A percentile compares a stretch with the other conserved stretches of the same genome.
Evolutionary conservation across 2,797 vertebrate species (phyloP).

Genomic region (Zalophus californianus): DNA sequence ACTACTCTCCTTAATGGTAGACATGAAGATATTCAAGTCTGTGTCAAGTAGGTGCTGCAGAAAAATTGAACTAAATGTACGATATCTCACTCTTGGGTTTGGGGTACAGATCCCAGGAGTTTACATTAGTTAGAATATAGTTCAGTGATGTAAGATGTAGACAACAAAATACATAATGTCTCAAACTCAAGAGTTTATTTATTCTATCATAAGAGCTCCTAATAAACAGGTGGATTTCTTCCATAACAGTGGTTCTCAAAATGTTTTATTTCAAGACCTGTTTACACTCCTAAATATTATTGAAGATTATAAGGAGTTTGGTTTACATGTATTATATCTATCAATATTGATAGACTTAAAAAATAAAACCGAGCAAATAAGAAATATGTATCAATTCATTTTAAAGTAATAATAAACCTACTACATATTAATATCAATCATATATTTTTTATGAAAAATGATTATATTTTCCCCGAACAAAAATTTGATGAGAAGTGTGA

Average conservation of each 20-base stretch:
- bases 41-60: background rate
- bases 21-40: background rate
- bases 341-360: background rate
- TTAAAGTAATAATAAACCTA: background rate
- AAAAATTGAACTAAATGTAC: background rate
- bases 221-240: background rate
- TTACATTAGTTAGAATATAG: background rate
- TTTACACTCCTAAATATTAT: background rate
- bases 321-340: background rate
- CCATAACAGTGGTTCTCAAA: fast-evolving
- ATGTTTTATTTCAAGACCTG: background rate
- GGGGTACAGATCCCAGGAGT: background rate
- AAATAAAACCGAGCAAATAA: background rate
- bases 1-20: background rate
- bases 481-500: background rate
- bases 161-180: background rate
- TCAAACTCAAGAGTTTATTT: background rate
- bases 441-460: background rate
- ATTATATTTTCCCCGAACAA: background rate
- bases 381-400: background rate
- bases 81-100: background rate
- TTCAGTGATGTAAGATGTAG: background rate
- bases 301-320: background rate
- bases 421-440: background rate
- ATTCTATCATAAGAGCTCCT: background rate